phyloP scores from a whole-genome alignment of 2,888 invertebrate species.

The Scelioninae gen. 1 region DNA sequence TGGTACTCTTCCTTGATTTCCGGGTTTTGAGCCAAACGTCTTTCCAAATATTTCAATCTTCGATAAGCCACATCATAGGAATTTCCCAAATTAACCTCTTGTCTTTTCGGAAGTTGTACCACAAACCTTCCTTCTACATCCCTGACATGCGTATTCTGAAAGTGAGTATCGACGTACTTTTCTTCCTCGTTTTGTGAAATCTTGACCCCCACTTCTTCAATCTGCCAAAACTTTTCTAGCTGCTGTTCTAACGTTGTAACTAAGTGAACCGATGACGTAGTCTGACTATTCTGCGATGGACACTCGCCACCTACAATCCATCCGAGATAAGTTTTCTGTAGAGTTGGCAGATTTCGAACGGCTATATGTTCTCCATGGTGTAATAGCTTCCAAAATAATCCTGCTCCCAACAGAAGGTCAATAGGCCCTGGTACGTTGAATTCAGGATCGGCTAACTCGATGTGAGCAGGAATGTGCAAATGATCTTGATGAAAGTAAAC shows the following conservation, averaged over 20 bases:
- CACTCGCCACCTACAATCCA: constrained; percentile 8
- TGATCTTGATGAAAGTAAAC: not conserved
- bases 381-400: not conserved
- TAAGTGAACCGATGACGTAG: not conserved
- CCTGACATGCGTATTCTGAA: no score
- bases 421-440: not conserved
- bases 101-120: no score
- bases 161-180: no score
- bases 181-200: not conserved
- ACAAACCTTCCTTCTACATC: no score
- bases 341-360: not conserved
- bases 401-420: not conserved
- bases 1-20: no score
- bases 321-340: constrained; percentile 5
- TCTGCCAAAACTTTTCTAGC: constrained; percentile 5
- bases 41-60: no score
- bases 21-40: no score
- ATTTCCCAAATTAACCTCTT: no score
- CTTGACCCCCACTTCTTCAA: not conserved
- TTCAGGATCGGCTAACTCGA: not conserved
- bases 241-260: not conserved
- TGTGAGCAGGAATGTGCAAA: not conserved
- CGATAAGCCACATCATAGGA: no score
- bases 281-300: not conserved
- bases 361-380: not conserved